Evolutionary conservation across 1,140 invertebrate species (phyloP).

Genomic region (Teleopsis dalmanni): DNA sequence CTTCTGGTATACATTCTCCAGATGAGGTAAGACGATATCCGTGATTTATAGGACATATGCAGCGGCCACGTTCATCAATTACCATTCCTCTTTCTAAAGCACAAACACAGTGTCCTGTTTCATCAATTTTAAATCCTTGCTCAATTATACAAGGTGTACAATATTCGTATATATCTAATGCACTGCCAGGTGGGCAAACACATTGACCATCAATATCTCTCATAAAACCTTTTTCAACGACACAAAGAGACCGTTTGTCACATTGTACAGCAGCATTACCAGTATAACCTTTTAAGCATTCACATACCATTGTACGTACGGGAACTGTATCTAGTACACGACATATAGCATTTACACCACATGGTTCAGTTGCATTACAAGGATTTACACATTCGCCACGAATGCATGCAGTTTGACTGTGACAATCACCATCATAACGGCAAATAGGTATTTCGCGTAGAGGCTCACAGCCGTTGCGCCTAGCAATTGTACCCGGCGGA

Average conservation of each 20-base stretch:
- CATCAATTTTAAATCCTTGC: conserved; percentile 65
- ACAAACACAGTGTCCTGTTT: conserved; percentile 71
- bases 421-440: conserved; percentile 71
- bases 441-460: conserved; percentile 55
- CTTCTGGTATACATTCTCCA: conserved; percentile 57
- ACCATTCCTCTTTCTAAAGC: conserved; percentile 66
- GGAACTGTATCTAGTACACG: conserved; percentile 72
- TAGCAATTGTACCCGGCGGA: conserved; percentile 66
- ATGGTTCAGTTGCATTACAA: conserved; percentile 70
- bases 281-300: conserved; percentile 75
- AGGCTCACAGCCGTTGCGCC: conserved; percentile 60
- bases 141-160: conserved; percentile 65
- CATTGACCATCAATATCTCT: conserved; percentile 62
- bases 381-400: conserved; percentile 75
- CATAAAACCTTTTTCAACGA: conserved; percentile 63
- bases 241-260: conserved; percentile 60
- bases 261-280: conserved; percentile 73
- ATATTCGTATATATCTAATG: conserved; percentile 65
- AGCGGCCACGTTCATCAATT: conserved; percentile 66
- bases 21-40: conserved; percentile 59
- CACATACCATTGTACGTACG: conserved; percentile 80
- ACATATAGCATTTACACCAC: conserved; percentile 73
- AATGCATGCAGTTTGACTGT: conserved; percentile 73
- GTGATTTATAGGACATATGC: conserved; percentile 64
- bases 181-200: conserved; percentile 66